Conservation (phyloP, 2,888 invertebrate species). For the Pelosia muscerda region DNA sequence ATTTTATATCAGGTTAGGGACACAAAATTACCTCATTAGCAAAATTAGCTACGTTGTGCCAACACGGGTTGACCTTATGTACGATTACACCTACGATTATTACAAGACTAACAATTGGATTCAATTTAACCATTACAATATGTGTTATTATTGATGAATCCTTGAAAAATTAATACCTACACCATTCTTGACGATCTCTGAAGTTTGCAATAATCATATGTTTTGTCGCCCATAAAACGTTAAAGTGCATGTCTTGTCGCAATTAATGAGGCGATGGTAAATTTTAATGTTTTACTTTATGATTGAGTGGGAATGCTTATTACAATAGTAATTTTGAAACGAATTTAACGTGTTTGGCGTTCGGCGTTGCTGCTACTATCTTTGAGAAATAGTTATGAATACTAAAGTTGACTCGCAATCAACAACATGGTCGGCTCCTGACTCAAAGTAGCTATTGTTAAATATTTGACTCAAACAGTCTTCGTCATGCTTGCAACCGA, state of each 20-base stretch:
- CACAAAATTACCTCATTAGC: slow-evolving; percentile 46
- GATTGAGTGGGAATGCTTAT: slow-evolving; percentile 60
- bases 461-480: slow-evolving; percentile 59
- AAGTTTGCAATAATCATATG: slow-evolving; percentile 57
- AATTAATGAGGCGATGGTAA: slow-evolving; percentile 50
- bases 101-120: slow-evolving; percentile 58
- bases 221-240: slow-evolving; percentile 62
- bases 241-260: slow-evolving; percentile 57
- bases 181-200: slow-evolving; percentile 52
- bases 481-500: slow-evolving; percentile 33
- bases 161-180: slow-evolving; percentile 56
- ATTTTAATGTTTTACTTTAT: slow-evolving; percentile 39
- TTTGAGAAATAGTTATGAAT: slow-evolving; percentile 63
- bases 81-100: slow-evolving; percentile 56
- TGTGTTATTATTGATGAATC: slow-evolving; percentile 57
- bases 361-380: slow-evolving; percentile 62
- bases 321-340: slow-evolving; percentile 66
- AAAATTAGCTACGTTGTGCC: slow-evolving; percentile 41
- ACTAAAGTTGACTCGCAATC: slow-evolving; percentile 62
- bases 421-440: slow-evolving; percentile 55
- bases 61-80: slow-evolving; percentile 50
- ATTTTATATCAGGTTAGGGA: slow-evolving; percentile 46
- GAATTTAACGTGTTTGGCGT: slow-evolving; percentile 56
- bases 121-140: slow-evolving; percentile 55
- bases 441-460: slow-evolving; percentile 54